Conservation (phyloP, 2,797 vertebrate species). For the Kryptolebias ocellatus region DNA sequence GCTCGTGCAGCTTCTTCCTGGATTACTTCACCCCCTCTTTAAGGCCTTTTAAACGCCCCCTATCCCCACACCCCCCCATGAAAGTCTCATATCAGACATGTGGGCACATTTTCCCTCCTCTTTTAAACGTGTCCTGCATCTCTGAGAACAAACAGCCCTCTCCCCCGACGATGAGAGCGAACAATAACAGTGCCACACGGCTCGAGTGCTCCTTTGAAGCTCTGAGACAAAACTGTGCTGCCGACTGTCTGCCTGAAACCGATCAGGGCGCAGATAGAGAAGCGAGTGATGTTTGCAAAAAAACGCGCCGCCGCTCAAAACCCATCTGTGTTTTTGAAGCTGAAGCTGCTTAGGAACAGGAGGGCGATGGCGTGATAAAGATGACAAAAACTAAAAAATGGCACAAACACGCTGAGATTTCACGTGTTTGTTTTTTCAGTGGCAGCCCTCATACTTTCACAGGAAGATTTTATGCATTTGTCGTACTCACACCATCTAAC, state of each 20-base stretch:
- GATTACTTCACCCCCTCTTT: conserved; percentile 30
- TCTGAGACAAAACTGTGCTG: conserved; percentile 37
- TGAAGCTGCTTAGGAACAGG: conserved; percentile 57
- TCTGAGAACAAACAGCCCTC: conserved; percentile 29
- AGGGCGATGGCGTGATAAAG: conserved; percentile 68
- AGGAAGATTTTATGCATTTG: conserved; percentile 7
- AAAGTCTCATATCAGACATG: conserved; percentile 43
- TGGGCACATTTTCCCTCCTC: conserved; percentile 32
- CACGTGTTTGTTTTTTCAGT: conserved; percentile 59
- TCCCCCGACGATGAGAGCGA: conserved; percentile 37
- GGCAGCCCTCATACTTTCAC: conserved; percentile 45
- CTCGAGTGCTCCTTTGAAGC: conserved; percentile 71
- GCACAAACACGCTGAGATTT: conserved; percentile 34
- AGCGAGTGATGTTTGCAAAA: conserved; percentile 45
- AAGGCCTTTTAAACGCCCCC: conserved; percentile 8
- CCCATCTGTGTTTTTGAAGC: conserved; percentile 53
- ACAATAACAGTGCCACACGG: conserved; percentile 64
- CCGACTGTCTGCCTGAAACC: conserved; percentile 47
- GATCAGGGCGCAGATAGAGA: conserved; percentile 60
- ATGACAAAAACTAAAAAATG: conserved; percentile 65
- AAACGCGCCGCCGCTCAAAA: conserved; percentile 41
- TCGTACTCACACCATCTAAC: conserved; percentile 1
- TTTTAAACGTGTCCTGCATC: conserved; percentile 36
- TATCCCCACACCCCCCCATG: not conserved
- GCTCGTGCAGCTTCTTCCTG: not conserved